Evolutionary conservation across 2,888 invertebrate genomes (phyloP).

Genomic region (Temnothorax unifasciatus): DNA sequence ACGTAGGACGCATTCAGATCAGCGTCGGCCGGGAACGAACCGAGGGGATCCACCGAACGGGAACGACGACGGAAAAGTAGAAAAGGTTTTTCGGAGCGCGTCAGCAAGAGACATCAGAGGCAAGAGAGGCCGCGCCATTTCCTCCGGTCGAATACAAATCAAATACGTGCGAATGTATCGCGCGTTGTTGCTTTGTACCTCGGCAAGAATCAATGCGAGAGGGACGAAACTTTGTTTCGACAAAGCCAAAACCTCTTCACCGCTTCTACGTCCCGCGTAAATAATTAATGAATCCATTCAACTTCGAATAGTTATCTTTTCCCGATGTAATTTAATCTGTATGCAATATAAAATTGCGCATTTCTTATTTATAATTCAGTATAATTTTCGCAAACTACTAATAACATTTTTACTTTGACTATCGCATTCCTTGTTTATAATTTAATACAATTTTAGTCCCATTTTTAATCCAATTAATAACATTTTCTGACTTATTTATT

Average conservation of each 20-base stretch:
- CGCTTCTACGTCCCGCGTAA: background rate
- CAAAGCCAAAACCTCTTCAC: constrained; percentile 13
- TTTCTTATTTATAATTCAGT: background rate
- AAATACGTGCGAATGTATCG: constrained; percentile 75
- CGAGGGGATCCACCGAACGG: constrained; percentile 30
- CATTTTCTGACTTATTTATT: background rate
- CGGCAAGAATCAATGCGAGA: constrained; percentile 33
- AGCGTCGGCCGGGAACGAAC: constrained; percentile 57
- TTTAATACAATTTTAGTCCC: constrained; percentile 16
- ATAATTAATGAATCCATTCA: constrained; percentile 29
- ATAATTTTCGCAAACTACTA: background rate
- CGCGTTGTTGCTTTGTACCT: constrained; percentile 44
- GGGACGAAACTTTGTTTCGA: constrained; percentile 38
- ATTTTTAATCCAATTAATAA: background rate
- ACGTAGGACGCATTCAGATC: constrained; percentile 84
- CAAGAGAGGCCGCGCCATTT: constrained; percentile 80
- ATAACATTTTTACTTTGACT: background rate
- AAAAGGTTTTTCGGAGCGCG: constrained; percentile 77
- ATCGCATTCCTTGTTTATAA: background rate
- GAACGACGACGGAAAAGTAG: constrained; percentile 51
- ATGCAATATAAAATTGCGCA: background rate
- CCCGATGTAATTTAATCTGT: background rate
- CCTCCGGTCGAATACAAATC: constrained; percentile 79
- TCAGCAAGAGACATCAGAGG: constrained; percentile 82
- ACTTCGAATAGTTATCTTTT: background rate